Evolutionary conservation across 2,797 vertebrate genomes (phyloP), one percentile per base, ranked within the genome.

Genomic region (Neostethus bicornis): DNA sequence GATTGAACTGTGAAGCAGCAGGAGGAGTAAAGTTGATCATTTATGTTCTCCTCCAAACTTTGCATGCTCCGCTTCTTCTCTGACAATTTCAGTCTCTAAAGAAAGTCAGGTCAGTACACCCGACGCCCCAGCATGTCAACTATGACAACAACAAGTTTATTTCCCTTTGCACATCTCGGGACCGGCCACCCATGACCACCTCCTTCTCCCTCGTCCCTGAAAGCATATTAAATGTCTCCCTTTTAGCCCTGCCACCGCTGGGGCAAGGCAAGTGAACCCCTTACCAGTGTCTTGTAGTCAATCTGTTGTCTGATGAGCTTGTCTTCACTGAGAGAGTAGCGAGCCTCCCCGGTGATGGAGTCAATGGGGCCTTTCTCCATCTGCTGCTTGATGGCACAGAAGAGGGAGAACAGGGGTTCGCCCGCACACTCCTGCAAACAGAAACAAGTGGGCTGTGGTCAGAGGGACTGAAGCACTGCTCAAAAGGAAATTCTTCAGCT

Each of bases 331-430:
- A 99, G 91, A 0, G 96, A 98, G 76, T 98, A 99, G 58, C 97
- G 94, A 0, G 97, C 97, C 83, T 99, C 97, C 7, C 97, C 96
- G 0, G 97, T 99, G 90, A 99, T 98, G 19, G 96, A 93, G 41
- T 99, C 97, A 0, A 99, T 99, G 61, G 97, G 96, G 2, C 97
- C 97, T 73, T 99, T 99, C 86, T 99, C 97, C 97, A 99, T 99
- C 90, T 99, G 97, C 89, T 99, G 97, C 85, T 99, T 99, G 91
- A 99, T 98, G 87, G 96, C 95, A 61, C 96, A 98, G 89, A 96
- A 98, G 31, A 98, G 92, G 41, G 96, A 98, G 87, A 98, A 98
- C 21, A 99, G 93, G 16, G 96, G 97, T 60, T 99, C 97, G 0
- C 97, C 97, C 0, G 96, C 97, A 45, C 97, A 99, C 66, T 99